Evolutionary conservation across 2,797 vertebrate species (phyloP).

Genomic region (Dallia pectoralis): DNA sequence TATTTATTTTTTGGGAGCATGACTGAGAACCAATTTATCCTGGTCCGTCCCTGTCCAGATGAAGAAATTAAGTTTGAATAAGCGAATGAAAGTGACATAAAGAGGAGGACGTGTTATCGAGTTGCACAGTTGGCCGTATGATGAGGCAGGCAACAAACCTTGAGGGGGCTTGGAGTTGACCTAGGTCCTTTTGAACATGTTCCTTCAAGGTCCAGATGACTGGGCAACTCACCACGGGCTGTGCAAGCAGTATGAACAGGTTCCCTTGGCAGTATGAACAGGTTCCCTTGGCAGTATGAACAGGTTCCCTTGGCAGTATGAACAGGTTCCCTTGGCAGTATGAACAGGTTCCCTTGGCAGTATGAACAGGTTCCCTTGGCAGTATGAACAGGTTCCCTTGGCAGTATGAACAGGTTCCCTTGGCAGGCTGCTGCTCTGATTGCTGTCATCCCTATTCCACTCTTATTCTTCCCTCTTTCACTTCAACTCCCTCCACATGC

Average conservation of each 20-base stretch:
- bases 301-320: conserved; percentile 39
- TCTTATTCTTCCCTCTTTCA: conserved; percentile 20
- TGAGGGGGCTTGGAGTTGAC: too few species aligned
- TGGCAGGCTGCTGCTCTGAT: conserved; percentile 33
- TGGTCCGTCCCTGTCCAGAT: too few species aligned
- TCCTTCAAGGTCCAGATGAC: conserved; percentile 26
- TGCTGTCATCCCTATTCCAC: conserved; percentile 22
- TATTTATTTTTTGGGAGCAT: neutral
- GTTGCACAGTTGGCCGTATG: too few species aligned
- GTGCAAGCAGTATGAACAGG: conserved; percentile 37
- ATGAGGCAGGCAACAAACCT: too few species aligned
- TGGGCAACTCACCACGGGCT: conserved; percentile 27
- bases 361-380: conserved; percentile 41
- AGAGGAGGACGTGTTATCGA: too few species aligned
- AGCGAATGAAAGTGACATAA: neutral
- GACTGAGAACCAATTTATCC: conserved; percentile 4
- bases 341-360: conserved; percentile 41
- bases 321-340: too few species aligned
- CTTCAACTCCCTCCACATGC: conserved; percentile 20
- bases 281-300: conserved; percentile 37
- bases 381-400: conserved; percentile 41
- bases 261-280: conserved; percentile 43
- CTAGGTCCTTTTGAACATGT: neutral
- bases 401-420: conserved; percentile 41
- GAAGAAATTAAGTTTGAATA: too few species aligned